Conservation (phyloP, 1,140 invertebrate species). For the Drosophila oshimai region DNA sequence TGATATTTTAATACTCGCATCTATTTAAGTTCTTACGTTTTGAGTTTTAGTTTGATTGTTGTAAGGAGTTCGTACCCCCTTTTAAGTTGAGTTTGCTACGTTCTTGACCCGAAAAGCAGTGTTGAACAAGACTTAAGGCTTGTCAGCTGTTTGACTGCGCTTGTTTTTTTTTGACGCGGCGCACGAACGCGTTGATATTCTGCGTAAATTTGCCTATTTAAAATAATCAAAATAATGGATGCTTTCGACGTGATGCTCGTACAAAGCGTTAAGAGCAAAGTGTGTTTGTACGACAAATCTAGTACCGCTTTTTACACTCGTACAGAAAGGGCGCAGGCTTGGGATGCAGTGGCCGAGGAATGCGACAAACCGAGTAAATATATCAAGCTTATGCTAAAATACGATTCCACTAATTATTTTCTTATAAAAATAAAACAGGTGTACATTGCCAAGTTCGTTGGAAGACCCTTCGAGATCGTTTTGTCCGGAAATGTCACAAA, state of each 20-base stretch:
- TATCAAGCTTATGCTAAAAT: neutral
- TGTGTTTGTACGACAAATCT: constrained; percentile 17
- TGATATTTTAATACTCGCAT: too few relatives aligned
- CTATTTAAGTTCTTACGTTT: too few relatives aligned
- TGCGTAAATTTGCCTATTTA: neutral
- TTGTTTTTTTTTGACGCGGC: neutral
- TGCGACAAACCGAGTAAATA: constrained; percentile 17
- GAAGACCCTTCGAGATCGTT: constrained; percentile 26
- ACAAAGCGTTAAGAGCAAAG: constrained; percentile 10
- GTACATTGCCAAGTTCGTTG: constrained; percentile 9
- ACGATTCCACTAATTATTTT: neutral
- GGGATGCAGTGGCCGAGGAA: neutral
- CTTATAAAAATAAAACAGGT: neutral
- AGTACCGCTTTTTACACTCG: neutral
- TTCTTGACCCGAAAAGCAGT: neutral
- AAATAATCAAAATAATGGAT: neutral
- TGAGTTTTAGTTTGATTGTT: too few relatives aligned
- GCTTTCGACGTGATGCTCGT: constrained; percentile 6
- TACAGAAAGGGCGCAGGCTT: neutral
- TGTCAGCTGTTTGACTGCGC: constrained; percentile 13
- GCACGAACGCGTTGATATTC: constrained; percentile 3
- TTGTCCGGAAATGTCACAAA: constrained; percentile 26
- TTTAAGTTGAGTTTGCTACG: neutral
- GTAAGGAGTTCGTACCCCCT: too few relatives aligned
- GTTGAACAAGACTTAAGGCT: neutral